These are phyloP conservation scores for Drosophila oshimai DNA, from an alignment of 1,140 invertebrate genomes.

Conservation along the genomic window DNA sequence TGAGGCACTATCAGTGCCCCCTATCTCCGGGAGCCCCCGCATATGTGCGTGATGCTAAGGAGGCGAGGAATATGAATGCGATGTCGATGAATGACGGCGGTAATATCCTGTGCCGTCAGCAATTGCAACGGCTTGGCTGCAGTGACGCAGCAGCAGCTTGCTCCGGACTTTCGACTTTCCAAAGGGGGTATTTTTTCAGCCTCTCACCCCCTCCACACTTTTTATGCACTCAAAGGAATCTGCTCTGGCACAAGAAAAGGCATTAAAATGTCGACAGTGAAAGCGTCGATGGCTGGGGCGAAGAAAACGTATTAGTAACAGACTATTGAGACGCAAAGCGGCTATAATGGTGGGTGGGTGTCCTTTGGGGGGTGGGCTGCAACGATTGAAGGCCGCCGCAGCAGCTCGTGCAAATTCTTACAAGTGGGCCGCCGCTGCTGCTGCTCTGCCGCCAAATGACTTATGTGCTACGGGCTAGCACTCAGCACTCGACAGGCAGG, in stretches of 20 bases:
- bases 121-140: constrained; percentile 56
- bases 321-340: constrained; percentile 77
- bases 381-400: constrained; percentile 28
- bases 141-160: constrained; percentile 72
- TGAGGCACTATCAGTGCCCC: constrained; percentile 55
- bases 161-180: constrained; percentile 22
- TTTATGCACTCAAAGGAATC: constrained; percentile 79
- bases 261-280: constrained; percentile 74
- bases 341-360: constrained; percentile 8
- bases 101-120: constrained; percentile 77
- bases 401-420: constrained; percentile 65
- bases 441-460: constrained; percentile 62
- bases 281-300: constrained; percentile 32
- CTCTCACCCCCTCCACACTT: constrained; percentile 25
- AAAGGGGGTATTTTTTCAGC: no score
- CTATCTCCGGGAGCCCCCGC: background rate
- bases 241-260: constrained; percentile 69
- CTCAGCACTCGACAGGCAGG: constrained; percentile 37
- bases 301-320: constrained; percentile 77
- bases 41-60: constrained; percentile 59
- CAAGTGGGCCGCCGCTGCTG: constrained; percentile 58
- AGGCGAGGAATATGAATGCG: constrained; percentile 53
- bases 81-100: constrained; percentile 72
- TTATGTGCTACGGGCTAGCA: constrained; percentile 70
- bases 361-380: background rate